Evolutionary conservation across 2,888 invertebrate genomes (phyloP).

Genomic region (Callimorpha dominula): DNA sequence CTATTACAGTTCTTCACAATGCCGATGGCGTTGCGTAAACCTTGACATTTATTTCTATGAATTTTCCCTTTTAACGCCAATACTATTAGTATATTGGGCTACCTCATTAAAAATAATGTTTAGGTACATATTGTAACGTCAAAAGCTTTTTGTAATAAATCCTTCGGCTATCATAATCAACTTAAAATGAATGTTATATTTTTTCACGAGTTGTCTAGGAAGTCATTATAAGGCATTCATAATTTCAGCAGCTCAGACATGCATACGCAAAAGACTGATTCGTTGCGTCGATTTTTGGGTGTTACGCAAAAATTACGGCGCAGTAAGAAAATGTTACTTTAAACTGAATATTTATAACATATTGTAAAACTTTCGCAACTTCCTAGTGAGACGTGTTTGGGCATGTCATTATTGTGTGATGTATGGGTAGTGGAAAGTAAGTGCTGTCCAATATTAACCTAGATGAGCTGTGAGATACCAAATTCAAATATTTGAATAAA

Average conservation of each 20-base stretch:
- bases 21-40: constrained; percentile 74
- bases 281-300: constrained; percentile 41
- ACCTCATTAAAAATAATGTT: constrained; percentile 10
- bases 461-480: constrained; percentile 25
- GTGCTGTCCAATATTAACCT: constrained; percentile 24
- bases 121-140: constrained; percentile 30
- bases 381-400: constrained; percentile 63
- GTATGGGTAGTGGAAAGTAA: constrained; percentile 43
- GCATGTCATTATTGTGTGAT: constrained; percentile 57
- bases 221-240: constrained; percentile 3
- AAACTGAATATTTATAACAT: constrained; percentile 69
- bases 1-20: constrained; percentile 69
- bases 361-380: constrained; percentile 66
- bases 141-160: neutral
- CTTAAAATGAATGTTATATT: neutral
- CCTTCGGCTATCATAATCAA: neutral
- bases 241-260: constrained; percentile 1
- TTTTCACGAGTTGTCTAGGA: neutral
- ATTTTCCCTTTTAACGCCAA: constrained; percentile 60
- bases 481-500: constrained; percentile 37
- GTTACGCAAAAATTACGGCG: constrained; percentile 52
- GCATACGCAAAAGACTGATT: constrained; percentile 43
- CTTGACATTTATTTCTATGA: constrained; percentile 74
- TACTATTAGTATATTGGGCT: constrained; percentile 10
- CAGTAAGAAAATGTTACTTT: constrained; percentile 59